These are phyloP conservation scores for Sminthurides aquaticus DNA, from an alignment of 2,888 invertebrate genomes.

Conservation along the genomic window DNA sequence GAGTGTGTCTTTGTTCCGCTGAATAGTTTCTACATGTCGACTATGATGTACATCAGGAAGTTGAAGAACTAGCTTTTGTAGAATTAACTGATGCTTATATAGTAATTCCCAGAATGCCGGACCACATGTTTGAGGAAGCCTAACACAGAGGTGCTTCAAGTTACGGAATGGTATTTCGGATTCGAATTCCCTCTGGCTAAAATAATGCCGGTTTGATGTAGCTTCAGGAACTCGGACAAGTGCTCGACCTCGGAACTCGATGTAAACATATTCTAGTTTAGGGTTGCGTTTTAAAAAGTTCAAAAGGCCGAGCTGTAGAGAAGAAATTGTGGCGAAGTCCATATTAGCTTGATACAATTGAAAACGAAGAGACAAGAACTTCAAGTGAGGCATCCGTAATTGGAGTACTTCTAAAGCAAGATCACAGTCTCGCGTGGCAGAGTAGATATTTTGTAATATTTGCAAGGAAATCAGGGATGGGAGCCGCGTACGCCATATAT, in stretches of 20 bases:
- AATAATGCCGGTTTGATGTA: too few species aligned
- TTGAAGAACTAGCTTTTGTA: slow-evolving; percentile 12
- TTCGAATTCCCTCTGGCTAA: too few species aligned
- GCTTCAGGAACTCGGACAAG: too few species aligned
- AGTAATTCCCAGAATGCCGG: slow-evolving; percentile 9
- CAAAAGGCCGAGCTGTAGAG: slow-evolving; percentile 5
- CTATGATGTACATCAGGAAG: not conserved
- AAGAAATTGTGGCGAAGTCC: slow-evolving; percentile 4
- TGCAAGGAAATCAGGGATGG: not conserved
- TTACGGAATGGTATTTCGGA: too few species aligned
- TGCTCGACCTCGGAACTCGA: slow-evolving; percentile 4
- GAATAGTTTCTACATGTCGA: not conserved
- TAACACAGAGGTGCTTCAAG: slow-evolving; percentile 3
- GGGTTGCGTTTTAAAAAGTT: slow-evolving; percentile 1
- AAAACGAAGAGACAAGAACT: slow-evolving; percentile 4
- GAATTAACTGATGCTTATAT: not conserved
- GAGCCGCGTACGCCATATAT: not conserved
- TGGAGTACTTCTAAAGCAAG: slow-evolving; percentile 3
- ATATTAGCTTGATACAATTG: not conserved
- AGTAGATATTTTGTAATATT: slow-evolving; percentile 7
- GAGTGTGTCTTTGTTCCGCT: slow-evolving; percentile 6
- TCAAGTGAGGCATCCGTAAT: not conserved
- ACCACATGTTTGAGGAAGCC: slow-evolving; percentile 10
- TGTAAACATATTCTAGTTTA: not conserved
- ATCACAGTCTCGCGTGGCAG: not conserved